A percentile compares a stretch with the other conserved stretches of the same genome.
Conservation (phyloP, 2,797 vertebrate genomes). For the Eulemur rubriventer region DNA sequence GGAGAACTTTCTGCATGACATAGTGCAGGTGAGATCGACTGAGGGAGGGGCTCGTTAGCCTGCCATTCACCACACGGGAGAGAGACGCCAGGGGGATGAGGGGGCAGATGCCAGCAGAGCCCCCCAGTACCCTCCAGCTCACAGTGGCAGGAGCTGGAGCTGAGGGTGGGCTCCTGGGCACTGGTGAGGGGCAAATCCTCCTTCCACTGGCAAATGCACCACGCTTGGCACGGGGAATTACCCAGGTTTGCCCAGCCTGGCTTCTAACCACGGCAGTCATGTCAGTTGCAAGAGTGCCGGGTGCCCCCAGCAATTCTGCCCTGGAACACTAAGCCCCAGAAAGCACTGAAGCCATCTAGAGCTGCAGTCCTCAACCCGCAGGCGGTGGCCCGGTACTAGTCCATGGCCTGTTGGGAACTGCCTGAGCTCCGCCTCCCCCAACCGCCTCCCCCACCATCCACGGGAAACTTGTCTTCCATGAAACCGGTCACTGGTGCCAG, state of each 20-base stretch:
- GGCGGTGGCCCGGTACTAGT: too few relatives aligned
- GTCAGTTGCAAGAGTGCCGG: neutral
- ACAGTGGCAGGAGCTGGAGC: neutral
- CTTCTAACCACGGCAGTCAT: neutral
- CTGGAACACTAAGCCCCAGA: neutral
- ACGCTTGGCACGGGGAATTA: neutral
- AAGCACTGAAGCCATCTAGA: neutral
- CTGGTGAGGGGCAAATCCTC: fast-evolving
- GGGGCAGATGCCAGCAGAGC: neutral
- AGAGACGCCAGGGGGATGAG: neutral
- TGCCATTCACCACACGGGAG: fast-evolving
- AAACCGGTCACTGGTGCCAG: too few relatives aligned
- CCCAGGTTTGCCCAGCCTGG: neutral
- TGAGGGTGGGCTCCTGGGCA: fast-evolving
- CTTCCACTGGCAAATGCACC: neutral
- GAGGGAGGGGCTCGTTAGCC: neutral
- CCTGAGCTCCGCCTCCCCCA: too few relatives aligned
- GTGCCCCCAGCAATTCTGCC: neutral
- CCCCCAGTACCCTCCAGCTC: neutral
- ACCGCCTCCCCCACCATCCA: too few relatives aligned
- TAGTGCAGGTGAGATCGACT: neutral
- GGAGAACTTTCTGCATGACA: neutral
- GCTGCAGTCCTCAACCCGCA: too few relatives aligned
- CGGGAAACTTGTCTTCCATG: too few relatives aligned
- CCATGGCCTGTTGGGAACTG: too few relatives aligned